These are phyloP conservation scores for Octodon degus DNA, from an alignment of 2,113 vertebrate species.

Conservation along the genomic window DNA sequence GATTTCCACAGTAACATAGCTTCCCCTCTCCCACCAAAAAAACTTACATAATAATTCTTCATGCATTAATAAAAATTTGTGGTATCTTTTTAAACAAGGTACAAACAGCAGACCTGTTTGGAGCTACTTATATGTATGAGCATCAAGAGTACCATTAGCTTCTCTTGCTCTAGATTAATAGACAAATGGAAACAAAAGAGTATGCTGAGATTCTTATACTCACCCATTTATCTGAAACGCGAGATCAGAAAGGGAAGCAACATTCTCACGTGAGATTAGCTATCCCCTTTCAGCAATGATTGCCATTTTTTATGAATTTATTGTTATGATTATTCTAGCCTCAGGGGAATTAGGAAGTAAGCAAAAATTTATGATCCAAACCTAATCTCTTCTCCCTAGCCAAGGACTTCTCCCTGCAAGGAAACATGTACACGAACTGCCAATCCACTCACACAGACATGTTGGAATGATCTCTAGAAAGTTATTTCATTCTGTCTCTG, in stretches of 20 bases:
- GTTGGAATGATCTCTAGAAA: neutral
- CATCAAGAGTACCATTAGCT: neutral
- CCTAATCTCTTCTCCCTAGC: neutral
- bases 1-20: neutral
- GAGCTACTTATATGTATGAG: neutral
- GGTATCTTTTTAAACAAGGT: constrained; percentile 12
- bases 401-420: neutral
- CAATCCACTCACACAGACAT: neutral
- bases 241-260: constrained; percentile 31
- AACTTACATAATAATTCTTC: neutral
- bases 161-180: constrained; percentile 31
- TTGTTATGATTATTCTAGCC: neutral
- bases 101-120: constrained; percentile 14
- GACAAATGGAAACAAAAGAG: neutral
- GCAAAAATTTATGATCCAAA: constrained; percentile 59
- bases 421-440: neutral
- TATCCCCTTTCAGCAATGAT: neutral
- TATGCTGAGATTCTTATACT: neutral
- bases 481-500: neutral
- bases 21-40: neutral
- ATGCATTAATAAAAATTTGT: neutral
- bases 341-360: constrained; percentile 42
- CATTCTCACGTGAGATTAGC: constrained; percentile 23
- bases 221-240: constrained; percentile 47
- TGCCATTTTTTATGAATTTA: neutral